A percentile compares a stretch with the other conserved stretches of the same genome.
These are phyloP conservation scores for Lamellibrachia satsuma DNA, from an alignment of 2,888 invertebrate genomes.

Conservation along the genomic window DNA sequence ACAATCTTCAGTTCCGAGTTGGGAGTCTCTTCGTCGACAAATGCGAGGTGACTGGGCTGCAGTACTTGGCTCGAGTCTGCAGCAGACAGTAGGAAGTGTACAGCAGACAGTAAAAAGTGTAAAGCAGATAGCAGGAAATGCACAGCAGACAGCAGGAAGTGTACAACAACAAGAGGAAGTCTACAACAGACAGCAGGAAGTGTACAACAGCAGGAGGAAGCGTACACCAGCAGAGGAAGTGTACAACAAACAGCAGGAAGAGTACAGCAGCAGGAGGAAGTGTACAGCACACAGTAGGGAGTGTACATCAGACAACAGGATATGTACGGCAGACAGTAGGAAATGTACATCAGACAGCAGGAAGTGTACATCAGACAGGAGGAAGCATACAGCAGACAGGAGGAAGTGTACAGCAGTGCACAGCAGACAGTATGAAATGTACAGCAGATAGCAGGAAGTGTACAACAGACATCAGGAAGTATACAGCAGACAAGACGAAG, in stretches of 20 bases:
- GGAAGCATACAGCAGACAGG: conserved; percentile 41
- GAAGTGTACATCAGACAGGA: neutral
- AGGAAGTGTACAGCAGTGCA: neutral
- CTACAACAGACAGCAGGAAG: conserved; percentile 37
- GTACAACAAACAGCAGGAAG: too few relatives aligned
- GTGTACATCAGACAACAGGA: conserved; percentile 41
- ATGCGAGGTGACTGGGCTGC: conserved; percentile 47
- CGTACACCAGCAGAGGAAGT: too few relatives aligned
- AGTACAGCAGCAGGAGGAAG: too few relatives aligned
- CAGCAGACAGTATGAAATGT: too few relatives aligned
- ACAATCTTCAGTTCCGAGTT: conserved; percentile 48
- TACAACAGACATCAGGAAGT: too few relatives aligned
- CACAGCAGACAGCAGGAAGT: conserved; percentile 31
- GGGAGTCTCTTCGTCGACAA: conserved; percentile 50
- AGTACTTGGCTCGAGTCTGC: conserved; percentile 49
- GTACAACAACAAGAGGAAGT: conserved; percentile 29
- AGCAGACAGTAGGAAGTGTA: neutral
- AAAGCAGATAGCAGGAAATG: conserved; percentile 37
- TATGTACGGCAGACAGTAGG: neutral
- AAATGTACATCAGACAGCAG: conserved; percentile 41
- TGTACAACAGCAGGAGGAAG: too few relatives aligned
- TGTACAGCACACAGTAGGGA: conserved; percentile 8
- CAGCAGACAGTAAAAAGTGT: conserved; percentile 40
- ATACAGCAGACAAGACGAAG: too few relatives aligned
- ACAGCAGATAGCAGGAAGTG: too few relatives aligned